phyloP scores from a whole-genome alignment of 1,140 invertebrate species.

The Nomia melanderi region DNA sequence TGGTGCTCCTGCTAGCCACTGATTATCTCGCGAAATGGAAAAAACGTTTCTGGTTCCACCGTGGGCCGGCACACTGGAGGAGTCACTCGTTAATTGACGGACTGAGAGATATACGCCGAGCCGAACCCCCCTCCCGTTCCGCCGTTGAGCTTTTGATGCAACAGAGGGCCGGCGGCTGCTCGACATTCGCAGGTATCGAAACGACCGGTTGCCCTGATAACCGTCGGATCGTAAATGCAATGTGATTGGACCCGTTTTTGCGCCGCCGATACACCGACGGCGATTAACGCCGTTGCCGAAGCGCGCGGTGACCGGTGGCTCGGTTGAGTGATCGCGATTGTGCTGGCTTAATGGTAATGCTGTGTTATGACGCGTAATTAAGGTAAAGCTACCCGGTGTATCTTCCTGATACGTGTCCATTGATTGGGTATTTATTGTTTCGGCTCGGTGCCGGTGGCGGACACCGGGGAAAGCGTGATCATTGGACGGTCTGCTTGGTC shows the following conservation, averaged over 20 bases:
- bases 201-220: not conserved
- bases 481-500: too few relatives aligned
- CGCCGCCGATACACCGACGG: not conserved
- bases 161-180: not conserved
- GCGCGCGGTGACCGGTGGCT: not conserved
- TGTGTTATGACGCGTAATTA: not conserved
- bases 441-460: too few relatives aligned
- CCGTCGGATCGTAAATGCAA: not conserved
- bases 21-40: slow-evolving; percentile 45
- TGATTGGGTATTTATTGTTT: too few relatives aligned
- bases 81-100: slow-evolving; percentile 41
- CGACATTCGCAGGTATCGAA: not conserved
- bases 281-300: not conserved
- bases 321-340: not conserved
- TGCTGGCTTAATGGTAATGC: not conserved
- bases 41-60: not conserved
- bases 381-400: not conserved
- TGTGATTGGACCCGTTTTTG: not conserved
- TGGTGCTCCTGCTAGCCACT: not conserved
- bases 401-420: too few relatives aligned
- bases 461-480: too few relatives aligned
- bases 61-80: not conserved
- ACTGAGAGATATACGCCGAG: slow-evolving; percentile 3
- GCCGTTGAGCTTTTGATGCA: slow-evolving; percentile 14
- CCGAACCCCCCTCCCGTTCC: too few relatives aligned